phyloP scores from a whole-genome alignment of 2,888 invertebrate species.

The Hyposoter dolosus region DNA sequence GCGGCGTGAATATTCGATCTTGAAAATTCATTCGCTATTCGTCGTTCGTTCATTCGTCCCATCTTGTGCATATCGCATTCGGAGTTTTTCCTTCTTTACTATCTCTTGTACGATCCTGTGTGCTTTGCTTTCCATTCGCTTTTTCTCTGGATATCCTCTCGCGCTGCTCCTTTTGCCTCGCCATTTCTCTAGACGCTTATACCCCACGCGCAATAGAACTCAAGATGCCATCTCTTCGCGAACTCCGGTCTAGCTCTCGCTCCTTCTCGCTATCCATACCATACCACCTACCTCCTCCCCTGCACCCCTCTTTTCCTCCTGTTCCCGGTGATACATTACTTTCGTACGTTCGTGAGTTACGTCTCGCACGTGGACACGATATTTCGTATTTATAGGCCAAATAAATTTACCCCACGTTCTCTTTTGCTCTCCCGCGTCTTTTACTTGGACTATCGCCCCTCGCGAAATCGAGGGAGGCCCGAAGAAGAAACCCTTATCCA shows the following conservation, averaged over 20 bases:
- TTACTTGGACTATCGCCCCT: constrained; percentile 53
- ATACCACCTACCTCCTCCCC: neutral
- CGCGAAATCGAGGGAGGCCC: constrained; percentile 15
- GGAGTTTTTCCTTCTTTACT: constrained; percentile 29
- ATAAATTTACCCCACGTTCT: constrained; percentile 70
- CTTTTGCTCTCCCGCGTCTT: constrained; percentile 60
- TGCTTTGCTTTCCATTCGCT: constrained; percentile 62
- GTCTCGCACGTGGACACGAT: constrained; percentile 70
- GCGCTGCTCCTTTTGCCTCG: constrained; percentile 21
- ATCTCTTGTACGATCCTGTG: constrained; percentile 32
- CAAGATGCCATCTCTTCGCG: constrained; percentile 66
- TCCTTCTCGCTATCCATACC: constrained; percentile 24
- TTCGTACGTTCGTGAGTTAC: constrained; percentile 70
- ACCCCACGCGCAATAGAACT: constrained; percentile 64
- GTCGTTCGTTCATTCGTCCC: constrained; percentile 48
- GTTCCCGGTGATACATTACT: constrained; percentile 66
- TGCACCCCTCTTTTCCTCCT: constrained; percentile 56
- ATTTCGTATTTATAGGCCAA: constrained; percentile 72
- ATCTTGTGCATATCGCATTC: constrained; percentile 49
- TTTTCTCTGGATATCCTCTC: constrained; percentile 50
- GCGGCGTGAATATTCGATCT: constrained; percentile 23
- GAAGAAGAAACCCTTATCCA: constrained; percentile 52
- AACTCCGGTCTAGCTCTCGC: constrained; percentile 59
- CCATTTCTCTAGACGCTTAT: constrained; percentile 67
- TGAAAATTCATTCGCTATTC: constrained; percentile 64